These are phyloP conservation scores for Rhaphigaster nebulosa DNA, from an alignment of 2,888 invertebrate species.

Conservation along the genomic window DNA sequence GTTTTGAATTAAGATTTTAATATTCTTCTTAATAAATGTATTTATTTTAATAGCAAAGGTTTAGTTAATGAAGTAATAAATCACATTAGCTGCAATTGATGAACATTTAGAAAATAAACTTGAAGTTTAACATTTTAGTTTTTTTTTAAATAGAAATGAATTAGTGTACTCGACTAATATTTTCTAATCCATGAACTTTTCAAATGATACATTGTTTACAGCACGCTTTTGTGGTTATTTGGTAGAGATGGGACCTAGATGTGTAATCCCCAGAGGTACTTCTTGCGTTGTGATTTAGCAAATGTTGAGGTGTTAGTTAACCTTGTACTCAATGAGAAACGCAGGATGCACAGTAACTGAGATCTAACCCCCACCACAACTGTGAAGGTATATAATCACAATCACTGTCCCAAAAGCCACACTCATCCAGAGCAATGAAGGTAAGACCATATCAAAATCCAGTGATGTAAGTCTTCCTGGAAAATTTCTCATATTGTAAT, in stretches of 20 bases:
- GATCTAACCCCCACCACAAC: background rate
- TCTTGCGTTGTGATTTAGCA: background rate
- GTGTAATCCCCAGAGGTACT: background rate
- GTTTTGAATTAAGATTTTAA: too few species aligned
- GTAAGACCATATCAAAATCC: background rate
- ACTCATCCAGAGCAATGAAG: background rate
- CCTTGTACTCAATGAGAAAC: slow-evolving; percentile 5
- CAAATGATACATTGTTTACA: background rate
- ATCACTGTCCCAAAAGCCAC: background rate
- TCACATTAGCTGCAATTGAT: too few species aligned
- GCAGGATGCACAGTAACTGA: background rate
- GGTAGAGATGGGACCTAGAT: background rate
- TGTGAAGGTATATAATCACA: background rate
- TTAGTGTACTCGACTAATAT: background rate
- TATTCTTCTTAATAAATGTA: too few species aligned
- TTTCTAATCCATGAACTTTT: background rate
- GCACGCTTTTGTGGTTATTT: slow-evolving; percentile 1
- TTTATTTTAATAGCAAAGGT: too few species aligned
- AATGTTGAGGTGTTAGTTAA: background rate
- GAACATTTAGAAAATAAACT: too few species aligned
- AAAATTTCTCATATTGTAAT: background rate
- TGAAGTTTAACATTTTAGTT: too few species aligned
- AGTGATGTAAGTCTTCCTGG: background rate
- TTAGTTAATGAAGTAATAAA: too few species aligned
- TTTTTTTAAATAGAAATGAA: background rate